phyloP scores from a whole-genome alignment of 2,797 vertebrate species.

The Buceros bicornis region DNA sequence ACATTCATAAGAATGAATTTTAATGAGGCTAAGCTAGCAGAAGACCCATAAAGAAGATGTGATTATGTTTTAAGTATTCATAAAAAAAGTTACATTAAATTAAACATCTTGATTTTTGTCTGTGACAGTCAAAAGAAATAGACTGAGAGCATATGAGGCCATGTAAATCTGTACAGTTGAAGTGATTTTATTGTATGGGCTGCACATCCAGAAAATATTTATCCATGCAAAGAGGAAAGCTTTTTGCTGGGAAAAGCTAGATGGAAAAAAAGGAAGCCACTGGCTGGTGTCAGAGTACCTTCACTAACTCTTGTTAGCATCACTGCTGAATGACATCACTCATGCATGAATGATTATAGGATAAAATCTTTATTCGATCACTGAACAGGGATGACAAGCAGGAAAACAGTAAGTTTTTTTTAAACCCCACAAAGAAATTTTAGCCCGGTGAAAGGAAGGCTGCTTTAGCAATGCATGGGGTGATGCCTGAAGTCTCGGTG shows the following conservation, averaged over 20 bases:
- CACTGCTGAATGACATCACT: not conserved
- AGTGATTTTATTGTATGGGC: not conserved
- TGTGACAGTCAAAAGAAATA: conserved; percentile 45
- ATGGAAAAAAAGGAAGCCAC: not conserved
- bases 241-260: not conserved
- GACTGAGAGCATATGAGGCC: not conserved
- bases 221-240: not conserved
- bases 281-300: not conserved
- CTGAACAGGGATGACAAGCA: not conserved
- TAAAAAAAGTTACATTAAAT: conserved; percentile 67
- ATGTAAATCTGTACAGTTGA: not conserved
- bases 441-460: not conserved
- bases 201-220: not conserved
- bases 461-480: not conserved
- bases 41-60: conserved; percentile 72
- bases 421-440: not conserved
- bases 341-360: not conserved
- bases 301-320: not conserved
- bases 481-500: not conserved
- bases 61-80: conserved; percentile 74
- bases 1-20: conserved; percentile 62
- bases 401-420: not conserved
- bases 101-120: conserved; percentile 68
- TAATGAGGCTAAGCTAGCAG: conserved; percentile 69
- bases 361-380: not conserved